Evolutionary conservation across 92 coral and sea anemone species (phyloP).

Genomic region (Desmophyllum pertusum): DNA sequence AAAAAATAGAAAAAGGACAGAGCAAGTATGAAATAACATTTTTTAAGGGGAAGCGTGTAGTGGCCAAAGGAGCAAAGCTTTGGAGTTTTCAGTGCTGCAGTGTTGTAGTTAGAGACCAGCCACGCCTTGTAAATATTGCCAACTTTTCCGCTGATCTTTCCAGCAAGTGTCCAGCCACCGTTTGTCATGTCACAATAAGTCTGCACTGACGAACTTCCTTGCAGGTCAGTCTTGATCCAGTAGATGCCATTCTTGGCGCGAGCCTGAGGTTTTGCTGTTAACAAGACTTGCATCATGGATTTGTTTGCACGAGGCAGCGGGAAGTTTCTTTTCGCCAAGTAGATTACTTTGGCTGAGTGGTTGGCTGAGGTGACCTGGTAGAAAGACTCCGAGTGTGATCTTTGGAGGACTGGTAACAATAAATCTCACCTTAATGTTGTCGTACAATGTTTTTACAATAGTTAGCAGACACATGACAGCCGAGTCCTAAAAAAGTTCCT

Average conservation of each 20-base stretch:
- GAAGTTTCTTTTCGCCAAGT: conserved; percentile 40
- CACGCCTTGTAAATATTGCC: conserved; percentile 70
- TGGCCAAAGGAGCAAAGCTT: no score
- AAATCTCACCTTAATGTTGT: conserved; percentile 75
- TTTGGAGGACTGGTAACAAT: conserved; percentile 58
- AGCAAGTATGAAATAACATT: no score
- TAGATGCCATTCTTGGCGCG: conserved; percentile 70
- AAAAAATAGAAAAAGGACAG: no score
- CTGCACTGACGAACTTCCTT: conserved; percentile 45
- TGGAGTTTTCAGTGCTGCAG: conserved; percentile 49
- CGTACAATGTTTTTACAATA: conserved; percentile 73
- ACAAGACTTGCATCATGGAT: conserved; percentile 66
- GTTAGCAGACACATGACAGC: conserved; percentile 52
- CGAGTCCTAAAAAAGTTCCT: conserved; percentile 80
- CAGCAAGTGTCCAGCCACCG: conserved; percentile 92
- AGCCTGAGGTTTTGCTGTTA: conserved; percentile 38
- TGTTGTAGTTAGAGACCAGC: conserved; percentile 65
- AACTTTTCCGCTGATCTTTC: conserved; percentile 77
- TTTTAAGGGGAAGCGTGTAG: no score
- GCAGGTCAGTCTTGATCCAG: conserved; percentile 74
- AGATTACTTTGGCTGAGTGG: conserved; percentile 1
- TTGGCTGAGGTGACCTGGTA: conserved; percentile 32
- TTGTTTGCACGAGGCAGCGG: conserved; percentile 85
- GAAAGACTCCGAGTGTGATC: conserved; percentile 50
- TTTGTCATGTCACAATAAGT: conserved; percentile 83